Conservation (phyloP, 2,797 vertebrate species). For the Tokudaia tokunoshimensis region DNA sequence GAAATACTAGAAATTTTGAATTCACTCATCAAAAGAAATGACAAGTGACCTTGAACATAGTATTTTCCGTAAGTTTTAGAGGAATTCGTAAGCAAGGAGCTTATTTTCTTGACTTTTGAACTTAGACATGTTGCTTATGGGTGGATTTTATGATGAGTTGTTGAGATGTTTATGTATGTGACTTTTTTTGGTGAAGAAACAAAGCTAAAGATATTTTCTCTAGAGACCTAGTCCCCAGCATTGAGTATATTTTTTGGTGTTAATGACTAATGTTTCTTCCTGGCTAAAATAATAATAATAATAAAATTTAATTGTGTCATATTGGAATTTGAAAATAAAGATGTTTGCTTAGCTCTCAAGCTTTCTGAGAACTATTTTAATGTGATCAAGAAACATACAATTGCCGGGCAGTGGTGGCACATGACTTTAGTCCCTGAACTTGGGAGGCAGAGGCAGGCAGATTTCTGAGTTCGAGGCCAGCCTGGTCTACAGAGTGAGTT, state of each 20-base stretch:
- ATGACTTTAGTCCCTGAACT: too few relatives aligned
- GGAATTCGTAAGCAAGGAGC: neutral
- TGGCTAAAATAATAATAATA: neutral
- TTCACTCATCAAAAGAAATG: neutral
- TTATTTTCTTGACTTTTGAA: neutral
- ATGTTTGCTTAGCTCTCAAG: neutral
- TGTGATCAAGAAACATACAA: neutral
- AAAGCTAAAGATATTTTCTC: neutral
- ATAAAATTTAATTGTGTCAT: neutral
- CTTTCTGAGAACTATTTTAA: slow-evolving; percentile 42
- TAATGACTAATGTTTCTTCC: neutral
- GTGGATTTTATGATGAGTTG: neutral
- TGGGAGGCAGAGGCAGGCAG: too few relatives aligned
- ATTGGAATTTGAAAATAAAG: neutral
- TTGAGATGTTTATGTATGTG: neutral
- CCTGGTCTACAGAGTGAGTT: too few relatives aligned
- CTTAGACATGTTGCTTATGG: neutral
- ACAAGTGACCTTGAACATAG: neutral
- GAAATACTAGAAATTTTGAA: neutral
- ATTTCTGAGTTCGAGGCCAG: too few relatives aligned
- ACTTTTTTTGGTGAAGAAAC: neutral
- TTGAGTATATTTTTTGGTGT: neutral
- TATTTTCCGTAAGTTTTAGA: neutral
- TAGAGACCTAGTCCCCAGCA: neutral
- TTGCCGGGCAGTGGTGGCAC: neutral